phyloP scores from a whole-genome alignment of 92 coral and sea anemone species.

The Phenganax subtilis region DNA sequence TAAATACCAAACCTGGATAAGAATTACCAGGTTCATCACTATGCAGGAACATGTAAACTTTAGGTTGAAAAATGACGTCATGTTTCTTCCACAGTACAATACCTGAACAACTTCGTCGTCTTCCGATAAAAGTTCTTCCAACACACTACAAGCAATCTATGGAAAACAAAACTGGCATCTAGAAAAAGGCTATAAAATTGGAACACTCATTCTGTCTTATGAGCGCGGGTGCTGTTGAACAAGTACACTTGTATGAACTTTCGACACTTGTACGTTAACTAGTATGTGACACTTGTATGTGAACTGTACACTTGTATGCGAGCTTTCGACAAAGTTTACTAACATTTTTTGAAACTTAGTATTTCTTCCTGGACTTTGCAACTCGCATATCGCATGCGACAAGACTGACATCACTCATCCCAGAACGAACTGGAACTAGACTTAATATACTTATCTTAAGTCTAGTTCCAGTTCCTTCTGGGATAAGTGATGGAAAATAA shows the following conservation, averaged over 20 bases:
- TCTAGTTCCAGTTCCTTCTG: no score
- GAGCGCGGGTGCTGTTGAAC: no score
- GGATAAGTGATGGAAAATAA: neutral
- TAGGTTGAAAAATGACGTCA: no score
- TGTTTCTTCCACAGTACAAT: neutral
- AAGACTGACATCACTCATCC: no score
- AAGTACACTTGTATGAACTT: no score
- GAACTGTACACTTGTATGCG: conserved; percentile 41
- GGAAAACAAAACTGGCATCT: neutral
- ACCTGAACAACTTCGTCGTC: conserved; percentile 88
- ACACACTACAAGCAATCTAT: conserved; percentile 66
- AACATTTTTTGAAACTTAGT: neutral
- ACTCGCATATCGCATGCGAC: no score
- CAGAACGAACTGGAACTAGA: no score
- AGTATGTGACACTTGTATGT: no score
- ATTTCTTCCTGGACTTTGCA: neutral
- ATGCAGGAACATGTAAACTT: neutral
- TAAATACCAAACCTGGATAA: conserved; percentile 78
- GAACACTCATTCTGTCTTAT: no score
- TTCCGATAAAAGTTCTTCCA: conserved; percentile 75
- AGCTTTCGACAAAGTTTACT: neutral
- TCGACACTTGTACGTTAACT: no score
- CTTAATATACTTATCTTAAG: no score
- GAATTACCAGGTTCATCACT: neutral
- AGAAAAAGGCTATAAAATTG: neutral